Conservation (phyloP, 2,797 vertebrate species). For the Oreortyx pictus region DNA sequence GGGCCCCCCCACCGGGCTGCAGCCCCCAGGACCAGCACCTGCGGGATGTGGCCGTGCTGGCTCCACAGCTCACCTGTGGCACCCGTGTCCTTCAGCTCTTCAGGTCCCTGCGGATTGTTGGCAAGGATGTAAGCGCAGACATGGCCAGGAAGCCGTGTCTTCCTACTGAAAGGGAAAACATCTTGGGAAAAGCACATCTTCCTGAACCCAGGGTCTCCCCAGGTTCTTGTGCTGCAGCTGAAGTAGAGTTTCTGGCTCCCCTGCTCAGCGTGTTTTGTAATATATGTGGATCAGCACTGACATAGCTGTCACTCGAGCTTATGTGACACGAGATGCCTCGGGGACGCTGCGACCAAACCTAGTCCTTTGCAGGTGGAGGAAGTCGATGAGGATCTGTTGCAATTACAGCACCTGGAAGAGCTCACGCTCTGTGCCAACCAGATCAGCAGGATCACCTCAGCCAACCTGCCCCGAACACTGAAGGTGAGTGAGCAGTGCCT, state of each 20-base stretch:
- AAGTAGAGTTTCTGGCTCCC: not conserved
- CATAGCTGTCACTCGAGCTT: accelerated
- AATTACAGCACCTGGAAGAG: constrained; percentile 85
- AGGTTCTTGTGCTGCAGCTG: not conserved
- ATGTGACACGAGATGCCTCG: accelerated
- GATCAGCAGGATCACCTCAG: constrained; percentile 78
- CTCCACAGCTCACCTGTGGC: constrained; percentile 35
- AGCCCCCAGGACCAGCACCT: constrained; percentile 78
- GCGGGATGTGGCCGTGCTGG: constrained; percentile 74
- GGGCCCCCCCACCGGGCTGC: constrained; percentile 69
- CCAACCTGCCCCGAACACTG: constrained; percentile 83
- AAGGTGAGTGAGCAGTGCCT: constrained; percentile 73
- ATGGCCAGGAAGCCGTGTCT: accelerated
- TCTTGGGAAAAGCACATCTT: not conserved
- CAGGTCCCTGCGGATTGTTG: constrained; percentile 77
- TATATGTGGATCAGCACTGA: accelerated
- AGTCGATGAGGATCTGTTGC: constrained; percentile 82
- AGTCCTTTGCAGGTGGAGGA: constrained; percentile 79
- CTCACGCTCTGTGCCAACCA: constrained; percentile 85
- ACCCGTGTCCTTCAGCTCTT: constrained; percentile 76
- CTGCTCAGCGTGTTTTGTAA: accelerated
- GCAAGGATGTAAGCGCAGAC: constrained; percentile 80
- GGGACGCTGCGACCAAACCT: not conserved
- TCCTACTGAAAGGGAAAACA: not conserved
- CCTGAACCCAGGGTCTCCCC: not conserved